These are phyloP conservation scores for Thyatira batis DNA, from an alignment of 2,888 invertebrate genomes.

Conservation along the genomic window DNA sequence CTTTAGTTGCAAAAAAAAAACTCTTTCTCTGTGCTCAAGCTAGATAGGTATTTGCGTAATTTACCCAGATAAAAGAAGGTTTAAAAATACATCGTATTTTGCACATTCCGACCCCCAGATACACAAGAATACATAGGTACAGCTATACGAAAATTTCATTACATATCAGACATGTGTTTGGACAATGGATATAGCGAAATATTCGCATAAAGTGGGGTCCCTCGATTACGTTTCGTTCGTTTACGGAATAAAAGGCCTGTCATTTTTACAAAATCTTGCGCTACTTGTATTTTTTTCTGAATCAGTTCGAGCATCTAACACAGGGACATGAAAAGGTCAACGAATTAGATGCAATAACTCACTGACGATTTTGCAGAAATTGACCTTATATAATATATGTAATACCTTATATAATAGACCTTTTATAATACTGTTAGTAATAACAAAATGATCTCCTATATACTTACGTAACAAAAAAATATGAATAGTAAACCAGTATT, in stretches of 20 bases:
- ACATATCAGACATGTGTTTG: conserved; percentile 28
- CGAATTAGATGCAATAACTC: too few species aligned
- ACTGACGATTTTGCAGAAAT: too few species aligned
- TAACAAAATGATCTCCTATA: too few species aligned
- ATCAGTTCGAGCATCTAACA: neutral
- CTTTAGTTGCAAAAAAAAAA: conserved; percentile 55
- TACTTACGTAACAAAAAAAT: too few species aligned
- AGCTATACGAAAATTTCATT: conserved; percentile 38
- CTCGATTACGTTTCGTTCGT: conserved; percentile 38
- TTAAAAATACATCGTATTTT: conserved; percentile 7
- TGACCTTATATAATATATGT: too few species aligned
- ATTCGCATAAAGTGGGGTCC: conserved; percentile 21
- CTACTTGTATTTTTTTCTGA: neutral
- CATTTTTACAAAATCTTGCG: conserved; percentile 26
- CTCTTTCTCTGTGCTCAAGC: conserved; percentile 32
- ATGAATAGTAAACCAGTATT: too few species aligned
- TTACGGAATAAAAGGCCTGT: conserved; percentile 32
- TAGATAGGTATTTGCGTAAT: conserved; percentile 10
- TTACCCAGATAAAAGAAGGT: conserved; percentile 24
- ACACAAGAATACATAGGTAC: conserved; percentile 10
- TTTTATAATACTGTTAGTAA: too few species aligned
- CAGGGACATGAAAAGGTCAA: neutral
- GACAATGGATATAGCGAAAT: conserved; percentile 31
- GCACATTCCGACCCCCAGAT: conserved; percentile 10
- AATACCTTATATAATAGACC: too few species aligned